Evolutionary conservation across 2,888 invertebrate species (phyloP).

Genomic region (Caenorhabditis angaria): DNA sequence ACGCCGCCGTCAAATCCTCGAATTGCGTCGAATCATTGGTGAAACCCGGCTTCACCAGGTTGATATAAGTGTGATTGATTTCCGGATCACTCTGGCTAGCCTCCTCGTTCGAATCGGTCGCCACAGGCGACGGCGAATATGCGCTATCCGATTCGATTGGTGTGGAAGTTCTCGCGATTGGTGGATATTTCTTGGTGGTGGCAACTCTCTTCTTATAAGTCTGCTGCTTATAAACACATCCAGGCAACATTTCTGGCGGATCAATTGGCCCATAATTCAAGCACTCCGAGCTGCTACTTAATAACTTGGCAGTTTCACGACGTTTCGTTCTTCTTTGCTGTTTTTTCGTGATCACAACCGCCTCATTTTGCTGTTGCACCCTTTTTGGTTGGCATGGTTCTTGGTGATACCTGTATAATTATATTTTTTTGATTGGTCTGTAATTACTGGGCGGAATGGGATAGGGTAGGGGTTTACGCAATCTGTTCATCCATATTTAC

Average conservation of each 20-base stretch:
- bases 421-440: background rate
- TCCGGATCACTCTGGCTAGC: constrained; percentile 36
- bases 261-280: constrained; percentile 62
- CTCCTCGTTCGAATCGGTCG: constrained; percentile 49
- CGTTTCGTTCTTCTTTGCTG: background rate
- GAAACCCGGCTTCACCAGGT: constrained; percentile 25
- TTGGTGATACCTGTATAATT: background rate
- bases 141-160: constrained; percentile 59
- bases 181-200: background rate
- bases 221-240: constrained; percentile 24
- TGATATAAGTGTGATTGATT: constrained; percentile 58
- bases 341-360: background rate
- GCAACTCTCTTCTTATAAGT: constrained; percentile 10
- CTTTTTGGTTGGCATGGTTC: background rate
- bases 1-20: constrained; percentile 44
- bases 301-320: constrained; percentile 20
- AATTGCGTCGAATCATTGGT: constrained; percentile 50
- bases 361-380: background rate
- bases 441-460: background rate
- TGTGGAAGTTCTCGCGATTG: constrained; percentile 46
- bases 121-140: constrained; percentile 57
- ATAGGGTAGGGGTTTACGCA: background rate
- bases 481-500: constrained; percentile 4
- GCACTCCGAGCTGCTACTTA: constrained; percentile 54
- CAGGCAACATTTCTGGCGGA: constrained; percentile 50